These are phyloP conservation scores for Philypnodon macrostomus DNA, from an alignment of 2,797 vertebrate genomes.

Conservation along the genomic window DNA sequence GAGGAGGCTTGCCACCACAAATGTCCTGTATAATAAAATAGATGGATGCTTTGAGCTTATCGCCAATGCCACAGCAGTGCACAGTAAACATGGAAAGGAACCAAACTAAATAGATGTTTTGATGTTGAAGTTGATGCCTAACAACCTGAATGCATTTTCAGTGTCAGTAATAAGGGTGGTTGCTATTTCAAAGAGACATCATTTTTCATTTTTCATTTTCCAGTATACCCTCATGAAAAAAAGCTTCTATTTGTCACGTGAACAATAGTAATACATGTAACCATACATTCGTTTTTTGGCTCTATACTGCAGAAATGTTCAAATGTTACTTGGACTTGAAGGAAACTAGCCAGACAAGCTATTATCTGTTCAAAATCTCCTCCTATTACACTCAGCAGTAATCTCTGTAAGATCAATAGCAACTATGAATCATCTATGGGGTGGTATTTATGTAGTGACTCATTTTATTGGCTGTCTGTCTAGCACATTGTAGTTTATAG, in stretches of 20 bases:
- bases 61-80: slow-evolving; percentile 12
- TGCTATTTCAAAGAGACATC: slow-evolving; percentile 26
- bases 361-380: too few relatives aligned
- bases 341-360: too few relatives aligned
- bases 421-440: too few relatives aligned
- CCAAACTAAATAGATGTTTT: slow-evolving; percentile 44
- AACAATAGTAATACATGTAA: too few relatives aligned
- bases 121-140: slow-evolving; percentile 14
- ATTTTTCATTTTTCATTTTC: slow-evolving; percentile 26
- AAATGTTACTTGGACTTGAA: too few relatives aligned
- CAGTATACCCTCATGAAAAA: slow-evolving; percentile 4
- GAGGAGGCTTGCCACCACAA: slow-evolving; percentile 8
- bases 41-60: slow-evolving; percentile 25
- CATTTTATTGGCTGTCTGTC: background rate
- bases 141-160: slow-evolving; percentile 34
- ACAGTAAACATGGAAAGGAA: slow-evolving; percentile 36
- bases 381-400: background rate
- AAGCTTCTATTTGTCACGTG: too few relatives aligned
- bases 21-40: slow-evolving; percentile 26
- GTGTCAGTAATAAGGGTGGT: slow-evolving; percentile 7
- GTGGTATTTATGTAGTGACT: too few relatives aligned
- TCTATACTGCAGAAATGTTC: too few relatives aligned
- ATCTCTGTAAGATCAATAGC: background rate
- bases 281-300: too few relatives aligned
- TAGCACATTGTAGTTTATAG: background rate